Conservation (phyloP, 2,797 vertebrate genomes). For the Neopelma chrysocephalum region DNA sequence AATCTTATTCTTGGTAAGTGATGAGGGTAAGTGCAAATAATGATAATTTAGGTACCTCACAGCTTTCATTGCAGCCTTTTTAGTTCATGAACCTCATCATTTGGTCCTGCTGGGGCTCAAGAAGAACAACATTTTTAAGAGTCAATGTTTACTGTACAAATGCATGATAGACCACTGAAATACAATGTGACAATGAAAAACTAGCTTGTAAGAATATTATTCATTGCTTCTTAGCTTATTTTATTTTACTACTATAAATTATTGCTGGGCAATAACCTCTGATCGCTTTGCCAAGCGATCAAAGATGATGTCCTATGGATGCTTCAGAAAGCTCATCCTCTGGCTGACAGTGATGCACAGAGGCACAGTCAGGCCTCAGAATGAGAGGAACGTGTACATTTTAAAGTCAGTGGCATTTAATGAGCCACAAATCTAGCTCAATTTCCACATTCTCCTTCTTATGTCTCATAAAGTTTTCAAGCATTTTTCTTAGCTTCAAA, state of each 20-base stretch:
- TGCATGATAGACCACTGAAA: background rate
- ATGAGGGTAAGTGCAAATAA: background rate
- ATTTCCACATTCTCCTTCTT: background rate
- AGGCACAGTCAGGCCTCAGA: background rate
- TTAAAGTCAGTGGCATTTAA: background rate
- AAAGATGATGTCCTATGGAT: background rate
- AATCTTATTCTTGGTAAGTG: background rate
- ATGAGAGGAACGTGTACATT: background rate
- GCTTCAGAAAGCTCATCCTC: background rate
- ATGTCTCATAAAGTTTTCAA: background rate
- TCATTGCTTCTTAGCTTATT: background rate
- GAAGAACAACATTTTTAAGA: background rate
- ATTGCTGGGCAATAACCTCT: background rate
- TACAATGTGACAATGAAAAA: background rate
- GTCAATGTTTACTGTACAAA: background rate
- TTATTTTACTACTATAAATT: background rate
- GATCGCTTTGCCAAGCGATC: background rate
- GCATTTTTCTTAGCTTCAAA: background rate
- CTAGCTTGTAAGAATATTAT: background rate
- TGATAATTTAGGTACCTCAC: background rate
- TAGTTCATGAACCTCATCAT: background rate
- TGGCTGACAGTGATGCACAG: background rate
- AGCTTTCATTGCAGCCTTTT: background rate
- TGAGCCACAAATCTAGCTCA: background rate
- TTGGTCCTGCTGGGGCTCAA: background rate